phyloP scores from a whole-genome alignment of 2,113 vertebrate genomes.

The Oreochromis aureus region DNA sequence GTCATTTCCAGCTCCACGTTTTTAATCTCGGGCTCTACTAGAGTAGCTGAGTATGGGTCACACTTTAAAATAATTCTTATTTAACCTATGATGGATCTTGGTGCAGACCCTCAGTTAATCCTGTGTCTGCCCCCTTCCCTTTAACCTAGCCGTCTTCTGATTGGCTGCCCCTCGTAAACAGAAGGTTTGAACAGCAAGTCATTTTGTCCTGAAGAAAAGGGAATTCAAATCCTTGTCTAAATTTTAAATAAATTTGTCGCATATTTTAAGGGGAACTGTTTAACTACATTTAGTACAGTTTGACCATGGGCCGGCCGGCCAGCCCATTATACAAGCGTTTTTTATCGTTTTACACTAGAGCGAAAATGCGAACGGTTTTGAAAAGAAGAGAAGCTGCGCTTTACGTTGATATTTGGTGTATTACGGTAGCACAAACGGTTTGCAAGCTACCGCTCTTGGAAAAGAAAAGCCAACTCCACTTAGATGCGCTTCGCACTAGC shows the following conservation, averaged over 20 bases:
- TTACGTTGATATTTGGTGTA: not conserved
- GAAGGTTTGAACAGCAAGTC: not conserved
- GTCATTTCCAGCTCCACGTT: accelerated
- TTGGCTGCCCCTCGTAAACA: accelerated
- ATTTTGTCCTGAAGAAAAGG: not conserved
- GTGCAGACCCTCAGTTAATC: not conserved
- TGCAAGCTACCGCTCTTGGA: not conserved
- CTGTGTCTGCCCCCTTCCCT: not conserved
- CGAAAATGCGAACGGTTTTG: not conserved
- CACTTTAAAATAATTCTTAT: not conserved
- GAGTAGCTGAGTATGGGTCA: not conserved
- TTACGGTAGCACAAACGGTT: not conserved
- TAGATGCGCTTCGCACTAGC: not conserved
- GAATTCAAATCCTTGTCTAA: not conserved
- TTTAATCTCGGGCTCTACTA: not conserved
- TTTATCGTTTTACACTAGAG: no score
- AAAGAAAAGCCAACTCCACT: not conserved
- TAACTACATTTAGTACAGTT: not conserved
- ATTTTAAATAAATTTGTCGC: accelerated
- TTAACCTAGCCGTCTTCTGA: not conserved
- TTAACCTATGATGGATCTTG: not conserved
- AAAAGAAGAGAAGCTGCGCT: not conserved
- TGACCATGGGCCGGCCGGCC: not conserved
- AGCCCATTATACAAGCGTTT: no score
- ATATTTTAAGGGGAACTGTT: not conserved